These are phyloP conservation scores for Upupa epops DNA, from an alignment of 2,113 vertebrate genomes.

Conservation along the genomic window DNA sequence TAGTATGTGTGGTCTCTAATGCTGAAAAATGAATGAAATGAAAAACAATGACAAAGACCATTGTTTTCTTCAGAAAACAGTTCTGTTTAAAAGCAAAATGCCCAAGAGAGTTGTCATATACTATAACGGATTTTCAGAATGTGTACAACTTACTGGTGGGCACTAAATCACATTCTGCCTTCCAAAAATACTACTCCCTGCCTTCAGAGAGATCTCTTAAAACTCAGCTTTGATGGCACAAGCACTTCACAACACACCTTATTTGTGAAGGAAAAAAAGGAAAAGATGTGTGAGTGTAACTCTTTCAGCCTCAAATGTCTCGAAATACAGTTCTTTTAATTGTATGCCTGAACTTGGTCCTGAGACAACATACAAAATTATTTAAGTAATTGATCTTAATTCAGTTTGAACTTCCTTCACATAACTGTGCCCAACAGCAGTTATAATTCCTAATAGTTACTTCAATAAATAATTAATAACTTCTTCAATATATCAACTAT, in stretches of 20 bases:
- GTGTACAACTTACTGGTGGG: background rate
- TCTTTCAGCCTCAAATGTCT: background rate
- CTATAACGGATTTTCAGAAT: constrained; percentile 31
- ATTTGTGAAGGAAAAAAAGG: background rate
- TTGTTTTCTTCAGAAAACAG: constrained; percentile 27
- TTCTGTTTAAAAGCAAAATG: background rate
- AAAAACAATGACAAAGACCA: constrained; percentile 30
- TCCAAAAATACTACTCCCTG: background rate
- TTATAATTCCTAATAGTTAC: background rate
- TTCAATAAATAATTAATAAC: background rate
- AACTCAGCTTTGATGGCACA: background rate
- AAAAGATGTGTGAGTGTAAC: background rate
- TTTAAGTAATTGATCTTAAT: background rate
- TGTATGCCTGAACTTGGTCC: background rate
- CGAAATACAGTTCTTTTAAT: background rate
- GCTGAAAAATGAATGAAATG: constrained; percentile 7
- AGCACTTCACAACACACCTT: background rate
- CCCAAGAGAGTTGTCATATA: background rate
- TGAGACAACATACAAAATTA: background rate
- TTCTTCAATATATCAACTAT: background rate
- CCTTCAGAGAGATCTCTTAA: background rate
- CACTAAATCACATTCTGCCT: constrained; percentile 35
- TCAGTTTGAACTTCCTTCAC: background rate
- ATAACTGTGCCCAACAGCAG: background rate
- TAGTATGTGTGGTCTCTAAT: constrained; percentile 48